These are phyloP conservation scores for Apodemus speciosus DNA, from an alignment of 2,113 vertebrate genomes.

Conservation along the genomic window DNA sequence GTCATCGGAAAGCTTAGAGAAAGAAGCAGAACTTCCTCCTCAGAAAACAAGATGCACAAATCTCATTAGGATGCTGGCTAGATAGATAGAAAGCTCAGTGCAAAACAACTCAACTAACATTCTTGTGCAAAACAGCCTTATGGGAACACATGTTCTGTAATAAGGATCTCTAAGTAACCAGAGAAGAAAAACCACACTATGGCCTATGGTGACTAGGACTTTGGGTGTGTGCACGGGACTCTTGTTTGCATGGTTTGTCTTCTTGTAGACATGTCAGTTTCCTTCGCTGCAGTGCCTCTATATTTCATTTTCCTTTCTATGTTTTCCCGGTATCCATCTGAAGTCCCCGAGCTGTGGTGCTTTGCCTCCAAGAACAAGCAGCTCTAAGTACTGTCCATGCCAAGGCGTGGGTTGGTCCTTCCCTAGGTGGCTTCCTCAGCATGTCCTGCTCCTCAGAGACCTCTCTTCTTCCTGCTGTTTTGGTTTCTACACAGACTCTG, in stretches of 20 bases:
- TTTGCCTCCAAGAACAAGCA: background rate
- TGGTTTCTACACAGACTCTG: background rate
- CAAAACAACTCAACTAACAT: conserved; percentile 10
- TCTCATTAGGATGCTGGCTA: background rate
- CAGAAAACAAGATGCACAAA: background rate
- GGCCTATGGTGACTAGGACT: background rate
- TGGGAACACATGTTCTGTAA: background rate
- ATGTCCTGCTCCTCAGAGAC: too few species aligned
- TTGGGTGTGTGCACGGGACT: background rate
- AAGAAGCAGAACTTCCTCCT: conserved; percentile 24
- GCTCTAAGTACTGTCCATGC: background rate
- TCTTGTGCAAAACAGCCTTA: background rate
- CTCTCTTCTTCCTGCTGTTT: background rate
- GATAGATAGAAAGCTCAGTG: background rate
- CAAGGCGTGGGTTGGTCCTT: background rate
- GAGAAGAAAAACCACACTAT: background rate
- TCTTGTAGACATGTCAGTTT: background rate
- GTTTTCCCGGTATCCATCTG: background rate
- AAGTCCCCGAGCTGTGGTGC: background rate
- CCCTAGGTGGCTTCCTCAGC: background rate
- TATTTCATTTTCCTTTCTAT: background rate
- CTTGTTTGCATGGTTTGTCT: background rate
- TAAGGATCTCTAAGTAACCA: background rate
- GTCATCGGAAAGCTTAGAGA: background rate
- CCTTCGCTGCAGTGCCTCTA: background rate